Percentiles rank a stretch among this genome's conserved stretches.
These are phyloP conservation scores for Babylonia areolata DNA, from an alignment of 1,140 invertebrate genomes.

Conservation along the genomic window DNA sequence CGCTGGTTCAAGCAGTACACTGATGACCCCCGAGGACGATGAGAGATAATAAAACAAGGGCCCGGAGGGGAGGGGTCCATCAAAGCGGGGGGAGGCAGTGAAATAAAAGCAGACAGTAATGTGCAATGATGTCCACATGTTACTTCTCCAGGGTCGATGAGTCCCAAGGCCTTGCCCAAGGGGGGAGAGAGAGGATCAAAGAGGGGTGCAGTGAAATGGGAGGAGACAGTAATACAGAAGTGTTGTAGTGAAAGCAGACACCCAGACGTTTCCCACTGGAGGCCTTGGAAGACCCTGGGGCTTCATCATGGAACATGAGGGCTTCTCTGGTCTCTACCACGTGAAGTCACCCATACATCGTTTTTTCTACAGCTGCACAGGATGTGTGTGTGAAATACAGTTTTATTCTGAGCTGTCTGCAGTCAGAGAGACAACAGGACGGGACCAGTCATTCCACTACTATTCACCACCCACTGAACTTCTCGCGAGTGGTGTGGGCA, in stretches of 20 bases:
- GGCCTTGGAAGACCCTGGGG: background rate
- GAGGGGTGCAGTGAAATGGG: background rate
- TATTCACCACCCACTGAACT: too few species aligned
- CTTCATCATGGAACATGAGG: background rate
- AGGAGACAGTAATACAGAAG: background rate
- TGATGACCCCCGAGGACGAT: background rate
- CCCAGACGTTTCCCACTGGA: background rate
- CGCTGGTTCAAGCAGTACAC: background rate
- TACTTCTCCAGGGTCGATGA: background rate
- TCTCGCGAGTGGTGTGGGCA: too few species aligned
- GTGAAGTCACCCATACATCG: background rate
- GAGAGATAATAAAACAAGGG: too few species aligned
- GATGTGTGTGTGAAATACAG: background rate
- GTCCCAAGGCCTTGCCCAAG: background rate
- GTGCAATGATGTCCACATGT: background rate
- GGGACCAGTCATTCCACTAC: background rate
- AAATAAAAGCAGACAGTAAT: background rate
- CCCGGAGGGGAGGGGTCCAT: too few species aligned
- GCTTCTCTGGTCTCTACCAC: background rate
- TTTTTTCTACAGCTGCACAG: background rate
- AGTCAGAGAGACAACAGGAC: background rate
- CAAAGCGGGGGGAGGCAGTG: background rate
- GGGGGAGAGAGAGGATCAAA: background rate
- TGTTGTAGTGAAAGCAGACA: conserved; percentile 1
- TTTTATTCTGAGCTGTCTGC: background rate